phyloP scores from a whole-genome alignment of 2,113 vertebrate genomes.

The Bolborhynchus lineola region DNA sequence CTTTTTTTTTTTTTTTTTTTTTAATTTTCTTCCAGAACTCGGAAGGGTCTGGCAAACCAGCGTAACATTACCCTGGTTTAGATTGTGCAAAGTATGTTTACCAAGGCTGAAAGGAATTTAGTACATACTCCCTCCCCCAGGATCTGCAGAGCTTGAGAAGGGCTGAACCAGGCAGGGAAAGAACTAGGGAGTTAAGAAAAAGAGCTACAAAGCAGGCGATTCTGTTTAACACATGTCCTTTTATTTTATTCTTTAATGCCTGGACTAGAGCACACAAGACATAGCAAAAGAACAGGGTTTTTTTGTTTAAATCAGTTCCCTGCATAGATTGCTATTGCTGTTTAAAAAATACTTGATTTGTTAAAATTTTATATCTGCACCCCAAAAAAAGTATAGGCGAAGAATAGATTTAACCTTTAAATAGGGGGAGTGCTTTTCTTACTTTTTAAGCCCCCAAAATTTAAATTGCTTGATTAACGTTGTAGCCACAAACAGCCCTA shows the following conservation, averaged over 20 bases:
- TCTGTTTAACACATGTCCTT: background rate
- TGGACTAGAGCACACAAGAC: background rate
- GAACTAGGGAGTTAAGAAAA: background rate
- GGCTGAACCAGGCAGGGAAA: background rate
- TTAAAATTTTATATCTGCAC: background rate
- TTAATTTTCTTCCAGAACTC: background rate
- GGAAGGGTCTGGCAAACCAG: background rate
- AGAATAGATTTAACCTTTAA: background rate
- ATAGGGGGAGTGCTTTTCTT: background rate
- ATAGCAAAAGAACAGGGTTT: background rate
- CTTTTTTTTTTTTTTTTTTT: background rate
- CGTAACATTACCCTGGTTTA: slow-evolving; percentile 45
- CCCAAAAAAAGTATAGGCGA: background rate
- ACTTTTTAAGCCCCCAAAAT: background rate
- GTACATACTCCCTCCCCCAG: slow-evolving; percentile 15
- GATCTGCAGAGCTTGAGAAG: background rate
- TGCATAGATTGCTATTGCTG: background rate
- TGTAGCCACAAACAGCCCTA: background rate
- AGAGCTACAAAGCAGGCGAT: background rate
- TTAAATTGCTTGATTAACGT: background rate
- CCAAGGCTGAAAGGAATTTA: slow-evolving; percentile 60
- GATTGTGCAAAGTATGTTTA: slow-evolving; percentile 58
- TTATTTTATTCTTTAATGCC: background rate
- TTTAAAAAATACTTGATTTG: background rate
- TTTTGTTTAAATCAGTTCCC: background rate